Evolutionary conservation across 2,888 invertebrate species (phyloP), one percentile per base, ranked within the genome.

Genomic region (Nemotelus pantherinus): DNA sequence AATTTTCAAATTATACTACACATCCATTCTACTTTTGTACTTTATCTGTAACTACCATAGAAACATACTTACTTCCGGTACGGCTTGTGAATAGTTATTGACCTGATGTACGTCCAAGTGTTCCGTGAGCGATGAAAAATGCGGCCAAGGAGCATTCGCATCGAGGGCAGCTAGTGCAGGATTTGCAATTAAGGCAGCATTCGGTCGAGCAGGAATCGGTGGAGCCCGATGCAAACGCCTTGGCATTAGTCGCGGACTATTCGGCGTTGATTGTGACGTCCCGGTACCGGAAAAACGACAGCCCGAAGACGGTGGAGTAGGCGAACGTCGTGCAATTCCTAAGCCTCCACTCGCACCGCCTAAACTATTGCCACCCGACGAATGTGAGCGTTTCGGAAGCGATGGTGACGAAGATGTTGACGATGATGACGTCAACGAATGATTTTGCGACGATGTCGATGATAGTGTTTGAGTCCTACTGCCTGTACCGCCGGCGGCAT

Each of bases 201-300:
- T 81, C 5, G 85, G 83, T 80, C 85, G 83, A 44, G 85, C 83
- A 25, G 86, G 85, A 81, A 86, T 84, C n/a, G 86, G 85, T 67
- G 88, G 86, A 50, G 86, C 85, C 10, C 72, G 58, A 77, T 90
- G 89, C 82, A 88, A 85, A 82, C 90, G 86, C 78, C 91, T 89
- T 70, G 91, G 92, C 88, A 93, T 84, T 80, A 93, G 87, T 79
- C 93, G 89, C 44, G 93, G 94, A 84, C 93, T 93, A 83, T 92
- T 93, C 70, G 93, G 93, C 47, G 92, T 93, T 79, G 93, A 93
- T 65, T 88, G 89, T 75, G 88, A 88, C 78, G 81, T 79, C 45
- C 79, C 71, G 10, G 60, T 41, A 41, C 75, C 43, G 7, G 74
- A 67, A 25, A 71, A 43, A 41, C 60, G 67, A 47, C 77, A 75